A percentile compares a stretch with the other conserved stretches of the same genome.
Evolutionary conservation across 2,888 invertebrate genomes (phyloP).

Genomic region (Coleophora flavipennella): DNA sequence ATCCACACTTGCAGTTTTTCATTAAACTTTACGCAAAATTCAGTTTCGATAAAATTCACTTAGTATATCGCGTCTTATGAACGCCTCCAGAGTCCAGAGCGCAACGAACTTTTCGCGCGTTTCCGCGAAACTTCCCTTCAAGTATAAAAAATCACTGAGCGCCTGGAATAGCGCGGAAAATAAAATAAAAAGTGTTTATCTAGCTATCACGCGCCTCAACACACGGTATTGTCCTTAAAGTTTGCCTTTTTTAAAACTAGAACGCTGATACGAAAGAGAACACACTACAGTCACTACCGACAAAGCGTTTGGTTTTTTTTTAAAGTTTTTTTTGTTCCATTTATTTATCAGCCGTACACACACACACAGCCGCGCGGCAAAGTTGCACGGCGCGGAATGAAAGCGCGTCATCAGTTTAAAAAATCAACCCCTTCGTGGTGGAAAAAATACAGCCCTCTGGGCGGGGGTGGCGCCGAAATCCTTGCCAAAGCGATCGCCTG

Average conservation of each 20-base stretch:
- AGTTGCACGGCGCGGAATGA: slow-evolving; percentile 73
- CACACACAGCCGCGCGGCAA: slow-evolving; percentile 69
- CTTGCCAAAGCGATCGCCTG: slow-evolving; percentile 69
- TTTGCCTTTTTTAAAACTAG: slow-evolving; percentile 3
- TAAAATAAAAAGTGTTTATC: not conserved
- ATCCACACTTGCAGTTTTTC: slow-evolving; percentile 29
- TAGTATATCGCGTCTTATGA: too few species aligned
- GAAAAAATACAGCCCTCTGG: slow-evolving; percentile 61
- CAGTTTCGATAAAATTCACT: too few species aligned
- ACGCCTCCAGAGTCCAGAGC: too few species aligned
- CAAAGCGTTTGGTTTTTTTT: slow-evolving; percentile 50
- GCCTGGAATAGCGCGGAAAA: not conserved
- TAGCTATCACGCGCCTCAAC: slow-evolving; percentile 20
- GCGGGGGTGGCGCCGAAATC: slow-evolving; percentile 65
- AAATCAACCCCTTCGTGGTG: slow-evolving; percentile 72
- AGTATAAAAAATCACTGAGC: slow-evolving; percentile 7
- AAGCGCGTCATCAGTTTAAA: slow-evolving; percentile 75
- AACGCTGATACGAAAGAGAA: slow-evolving; percentile 40
- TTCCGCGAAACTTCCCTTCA: slow-evolving; percentile 13
- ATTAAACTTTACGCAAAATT: too few species aligned
- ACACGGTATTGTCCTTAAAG: slow-evolving; percentile 21
- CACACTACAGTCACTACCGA: slow-evolving; percentile 52
- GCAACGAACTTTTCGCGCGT: too few species aligned
- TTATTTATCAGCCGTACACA: slow-evolving; percentile 63
- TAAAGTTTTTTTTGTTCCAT: slow-evolving; percentile 48